These are phyloP conservation scores for Leucopternis melanops DNA, from an alignment of 2,113 vertebrate genomes.

Conservation along the genomic window DNA sequence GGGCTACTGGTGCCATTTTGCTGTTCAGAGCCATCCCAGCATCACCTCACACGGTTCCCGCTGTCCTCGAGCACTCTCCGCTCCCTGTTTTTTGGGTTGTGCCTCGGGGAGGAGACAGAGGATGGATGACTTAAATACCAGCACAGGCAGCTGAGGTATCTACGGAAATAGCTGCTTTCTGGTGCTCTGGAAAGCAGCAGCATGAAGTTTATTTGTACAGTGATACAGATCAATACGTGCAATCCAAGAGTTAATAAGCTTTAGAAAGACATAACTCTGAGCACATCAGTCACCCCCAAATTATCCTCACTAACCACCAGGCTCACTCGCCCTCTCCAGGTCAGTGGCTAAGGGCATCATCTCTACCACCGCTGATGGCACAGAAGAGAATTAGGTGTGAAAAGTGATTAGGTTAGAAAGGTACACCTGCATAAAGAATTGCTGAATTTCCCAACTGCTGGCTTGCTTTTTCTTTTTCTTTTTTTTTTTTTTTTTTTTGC, in stretches of 20 bases:
- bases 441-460: neutral
- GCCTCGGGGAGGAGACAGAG: neutral
- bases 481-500: too few species aligned
- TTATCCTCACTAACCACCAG: neutral
- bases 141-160: neutral
- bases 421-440: neutral
- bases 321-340: neutral
- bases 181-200: neutral
- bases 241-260: neutral
- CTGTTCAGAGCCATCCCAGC: neutral
- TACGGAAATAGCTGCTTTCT: neutral
- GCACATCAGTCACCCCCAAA: neutral
- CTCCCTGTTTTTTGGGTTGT: neutral
- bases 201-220: neutral
- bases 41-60: fast-evolving
- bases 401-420: neutral
- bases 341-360: neutral
- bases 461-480: neutral
- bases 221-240: neutral
- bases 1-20: neutral
- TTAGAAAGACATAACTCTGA: neutral
- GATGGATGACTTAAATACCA: neutral
- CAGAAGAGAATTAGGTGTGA: neutral
- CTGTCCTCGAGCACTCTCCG: fast-evolving
- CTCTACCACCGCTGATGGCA: neutral